Base-by-base conservation (phyloP, 2,797 vertebrate species). In the Gorsachius magnificus region DNA sequence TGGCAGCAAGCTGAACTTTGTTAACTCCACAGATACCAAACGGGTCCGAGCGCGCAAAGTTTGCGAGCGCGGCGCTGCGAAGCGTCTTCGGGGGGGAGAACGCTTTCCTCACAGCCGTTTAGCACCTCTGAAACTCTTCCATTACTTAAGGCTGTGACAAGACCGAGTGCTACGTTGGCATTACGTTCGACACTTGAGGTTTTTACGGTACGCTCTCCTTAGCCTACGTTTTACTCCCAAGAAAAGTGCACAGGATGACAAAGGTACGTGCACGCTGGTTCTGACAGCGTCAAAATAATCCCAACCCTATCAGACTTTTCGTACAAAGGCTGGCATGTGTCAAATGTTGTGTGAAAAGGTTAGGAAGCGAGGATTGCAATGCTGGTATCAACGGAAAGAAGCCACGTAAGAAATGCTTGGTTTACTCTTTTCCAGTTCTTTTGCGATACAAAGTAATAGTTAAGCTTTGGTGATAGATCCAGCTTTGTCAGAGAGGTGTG, bases 21-120 rank as follows among this genome's bases (percentile, higher is more conserved):
- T 98, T 98, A 98, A 98, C 98, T 98, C 98, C 96, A 81, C 87
- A 64, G 60, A 50, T 60, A 95, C 97, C 97, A 79, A 72, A 83
- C 1, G 68, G n/a, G 45, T 51, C 91, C 31, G 41, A 72, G 84
- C 0, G 71, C 85, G 76, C 46, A 26, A 58, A 89, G 70, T 71
- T 66, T 33, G 90, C 35, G 6, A 7, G 66, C 4, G 0, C 13
- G 5, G 87, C 5, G 3, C 76, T 70, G 26, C 2, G 57, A 72
- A 85, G 90, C 13, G 38, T 41, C 53, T 85, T 31, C 29, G 53
- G 75, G 87, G 56, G 89, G 51, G 75, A 87, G 56, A 90, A 33
- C 3, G 4, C 53, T 81, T 90, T 93, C 70, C 71, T 81, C 87
- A 63, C 63, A 38, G 76, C 61, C 70, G n/a, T 53, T 70, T 58